These are phyloP conservation scores for Furnarius figulus DNA, from an alignment of 2,113 vertebrate species.

Conservation along the genomic window DNA sequence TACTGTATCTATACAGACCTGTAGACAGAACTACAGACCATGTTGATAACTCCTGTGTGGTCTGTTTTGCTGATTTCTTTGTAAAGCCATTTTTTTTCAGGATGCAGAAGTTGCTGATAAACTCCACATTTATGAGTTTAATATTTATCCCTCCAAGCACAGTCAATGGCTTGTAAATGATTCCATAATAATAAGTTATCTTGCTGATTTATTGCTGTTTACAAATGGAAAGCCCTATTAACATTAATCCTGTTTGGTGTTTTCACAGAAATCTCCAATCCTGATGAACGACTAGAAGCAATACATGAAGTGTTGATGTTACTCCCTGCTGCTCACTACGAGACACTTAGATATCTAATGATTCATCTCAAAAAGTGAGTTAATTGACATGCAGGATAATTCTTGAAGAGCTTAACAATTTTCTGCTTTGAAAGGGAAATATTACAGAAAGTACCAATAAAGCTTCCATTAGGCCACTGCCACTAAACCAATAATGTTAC, in stretches of 20 bases:
- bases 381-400: not conserved
- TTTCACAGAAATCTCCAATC: slow-evolving; percentile 84
- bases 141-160: not conserved
- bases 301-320: slow-evolving; percentile 90
- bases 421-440: slow-evolving; percentile 19
- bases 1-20: not conserved
- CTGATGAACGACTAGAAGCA: slow-evolving; percentile 91
- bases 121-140: not conserved
- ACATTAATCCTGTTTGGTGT: slow-evolving; percentile 35
- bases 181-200: not conserved
- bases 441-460: not conserved
- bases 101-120: not conserved
- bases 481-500: not conserved
- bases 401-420: not conserved
- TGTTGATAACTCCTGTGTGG: not conserved
- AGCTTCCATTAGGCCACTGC: not conserved
- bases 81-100: not conserved
- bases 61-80: not conserved
- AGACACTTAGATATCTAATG: slow-evolving; percentile 95
- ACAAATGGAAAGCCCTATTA: not conserved
- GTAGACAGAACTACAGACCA: not conserved
- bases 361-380: slow-evolving; percentile 95
- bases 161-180: slow-evolving; percentile 35
- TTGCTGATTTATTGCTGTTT: slow-evolving; percentile 35
- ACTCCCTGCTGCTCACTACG: slow-evolving; percentile 94